Conservation (phyloP, 2,113 vertebrate genomes). For the Neomonachus schauinslandi region DNA sequence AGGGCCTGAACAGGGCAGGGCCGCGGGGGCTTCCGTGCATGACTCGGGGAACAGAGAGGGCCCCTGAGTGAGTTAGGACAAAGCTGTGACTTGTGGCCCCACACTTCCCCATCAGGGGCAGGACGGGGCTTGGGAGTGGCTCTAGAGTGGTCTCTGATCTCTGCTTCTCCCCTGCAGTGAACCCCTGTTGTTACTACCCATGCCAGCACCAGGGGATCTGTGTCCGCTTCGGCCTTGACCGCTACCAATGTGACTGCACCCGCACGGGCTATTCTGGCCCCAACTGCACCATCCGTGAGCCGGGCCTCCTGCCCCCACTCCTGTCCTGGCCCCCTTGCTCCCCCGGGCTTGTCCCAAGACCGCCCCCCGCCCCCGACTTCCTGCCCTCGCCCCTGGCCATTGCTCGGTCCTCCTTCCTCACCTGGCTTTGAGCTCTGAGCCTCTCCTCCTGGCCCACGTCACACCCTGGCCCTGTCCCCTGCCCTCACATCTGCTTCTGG, state of each 20-base stretch:
- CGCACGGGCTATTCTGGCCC: constrained; percentile 92
- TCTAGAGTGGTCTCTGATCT: background rate
- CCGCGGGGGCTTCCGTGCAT: background rate
- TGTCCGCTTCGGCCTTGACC: constrained; percentile 85
- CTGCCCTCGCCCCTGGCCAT: background rate
- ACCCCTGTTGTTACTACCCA: constrained; percentile 96
- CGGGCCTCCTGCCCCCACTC: background rate
- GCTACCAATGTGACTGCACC: constrained; percentile 95
- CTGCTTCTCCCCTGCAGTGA: constrained; percentile 85
- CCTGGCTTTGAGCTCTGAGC: background rate
- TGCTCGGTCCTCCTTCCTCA: background rate
- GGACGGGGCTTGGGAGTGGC: background rate
- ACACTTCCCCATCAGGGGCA: rapidly evolving
- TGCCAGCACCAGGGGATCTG: constrained; percentile 95
- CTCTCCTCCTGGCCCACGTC: background rate
- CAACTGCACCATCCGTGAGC: constrained; percentile 95
- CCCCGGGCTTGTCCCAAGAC: background rate
- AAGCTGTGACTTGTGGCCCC: background rate
- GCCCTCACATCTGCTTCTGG: background rate
- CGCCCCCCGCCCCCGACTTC: background rate
- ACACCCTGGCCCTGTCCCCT: background rate
- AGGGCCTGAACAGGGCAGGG: background rate
- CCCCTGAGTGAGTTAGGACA: background rate
- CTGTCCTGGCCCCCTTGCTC: background rate
- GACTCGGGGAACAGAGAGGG: background rate